Conservation (phyloP, 2,113 vertebrate species). For the Onychostoma macrolepis region DNA sequence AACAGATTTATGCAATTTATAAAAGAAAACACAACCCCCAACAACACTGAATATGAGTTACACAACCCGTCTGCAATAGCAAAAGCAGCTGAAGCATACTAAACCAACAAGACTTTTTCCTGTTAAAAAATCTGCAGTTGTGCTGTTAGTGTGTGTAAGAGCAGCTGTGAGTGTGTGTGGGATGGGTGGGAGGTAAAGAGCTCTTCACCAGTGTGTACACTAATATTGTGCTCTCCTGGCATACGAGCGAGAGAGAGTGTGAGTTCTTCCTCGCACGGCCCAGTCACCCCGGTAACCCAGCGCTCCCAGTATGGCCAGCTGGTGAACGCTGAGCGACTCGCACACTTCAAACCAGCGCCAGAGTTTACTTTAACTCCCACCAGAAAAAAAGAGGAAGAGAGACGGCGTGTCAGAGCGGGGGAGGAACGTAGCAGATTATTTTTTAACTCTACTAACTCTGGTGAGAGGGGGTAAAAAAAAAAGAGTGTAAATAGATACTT, state of each 20-base stretch:
- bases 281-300: conserved; percentile 72
- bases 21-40: not conserved
- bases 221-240: not conserved
- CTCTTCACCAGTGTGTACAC: not conserved
- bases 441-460: conserved; percentile 20
- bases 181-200: conserved; percentile 20
- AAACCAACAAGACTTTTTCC: not conserved
- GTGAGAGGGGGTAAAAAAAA: not conserved
- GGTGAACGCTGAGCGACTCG: conserved; percentile 57
- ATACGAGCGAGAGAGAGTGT: conserved; percentile 48
- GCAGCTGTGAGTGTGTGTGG: conserved; percentile 15
- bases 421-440: conserved; percentile 36
- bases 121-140: not conserved
- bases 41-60: not conserved
- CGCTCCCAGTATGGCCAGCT: conserved; percentile 73
- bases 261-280: conserved; percentile 71
- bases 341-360: conserved; percentile 58
- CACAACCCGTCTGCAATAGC: not conserved
- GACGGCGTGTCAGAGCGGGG: conserved; percentile 28
- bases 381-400: conserved; percentile 14
- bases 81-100: not conserved
- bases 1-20: not conserved
- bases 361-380: conserved; percentile 65
- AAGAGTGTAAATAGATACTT: not conserved
- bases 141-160: conserved; percentile 6